A percentile compares a stretch with the other conserved stretches of the same genome.
These are phyloP conservation scores for Sarcophilus harrisii DNA, from an alignment of 2,797 vertebrate genomes.

Conservation along the genomic window DNA sequence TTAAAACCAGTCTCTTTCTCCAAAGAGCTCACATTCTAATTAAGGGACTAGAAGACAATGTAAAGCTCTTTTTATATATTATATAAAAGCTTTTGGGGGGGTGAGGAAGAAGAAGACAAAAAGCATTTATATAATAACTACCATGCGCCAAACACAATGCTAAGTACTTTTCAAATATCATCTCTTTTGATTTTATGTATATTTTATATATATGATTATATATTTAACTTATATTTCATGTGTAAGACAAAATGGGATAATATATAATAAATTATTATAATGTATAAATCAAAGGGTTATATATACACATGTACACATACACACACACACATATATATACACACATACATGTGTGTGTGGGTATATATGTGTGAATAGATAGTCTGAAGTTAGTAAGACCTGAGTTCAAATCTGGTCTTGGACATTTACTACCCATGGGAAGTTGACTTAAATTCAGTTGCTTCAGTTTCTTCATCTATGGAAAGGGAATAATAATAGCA, in stretches of 20 bases:
- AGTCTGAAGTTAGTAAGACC: background rate
- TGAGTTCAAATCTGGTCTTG: background rate
- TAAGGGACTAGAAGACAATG: background rate
- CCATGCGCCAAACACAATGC: background rate
- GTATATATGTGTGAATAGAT: background rate
- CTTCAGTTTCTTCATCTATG: background rate
- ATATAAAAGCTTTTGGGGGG: background rate
- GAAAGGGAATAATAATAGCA: no score
- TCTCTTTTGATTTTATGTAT: background rate
- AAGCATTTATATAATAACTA: background rate
- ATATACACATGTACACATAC: no score
- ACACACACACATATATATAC: no score
- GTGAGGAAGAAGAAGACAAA: background rate
- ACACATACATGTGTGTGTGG: no score
- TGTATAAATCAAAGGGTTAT: background rate
- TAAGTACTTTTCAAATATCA: background rate
- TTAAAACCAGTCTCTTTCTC: background rate
- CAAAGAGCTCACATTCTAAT: background rate
- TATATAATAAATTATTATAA: background rate
- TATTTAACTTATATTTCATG: background rate
- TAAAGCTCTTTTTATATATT: background rate
- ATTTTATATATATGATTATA: background rate
- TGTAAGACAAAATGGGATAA: background rate
- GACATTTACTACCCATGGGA: background rate
- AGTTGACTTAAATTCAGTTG: background rate